Evolutionary conservation across 1,140 invertebrate species (phyloP), one percentile per base, ranked within the genome.

Genomic region (Diabrotica virgifera): DNA sequence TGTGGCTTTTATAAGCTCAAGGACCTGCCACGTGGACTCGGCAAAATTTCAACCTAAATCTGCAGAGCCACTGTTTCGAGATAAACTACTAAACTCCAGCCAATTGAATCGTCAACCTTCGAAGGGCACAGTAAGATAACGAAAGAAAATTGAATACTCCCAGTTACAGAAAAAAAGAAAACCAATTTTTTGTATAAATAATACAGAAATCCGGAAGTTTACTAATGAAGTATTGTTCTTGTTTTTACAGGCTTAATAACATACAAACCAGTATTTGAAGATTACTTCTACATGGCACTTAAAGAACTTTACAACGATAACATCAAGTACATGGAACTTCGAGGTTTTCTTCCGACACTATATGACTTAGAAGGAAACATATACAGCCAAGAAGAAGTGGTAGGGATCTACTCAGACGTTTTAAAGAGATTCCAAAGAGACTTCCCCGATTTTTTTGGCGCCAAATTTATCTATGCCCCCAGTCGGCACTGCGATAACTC

Each of bases 311-410:
- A 87, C 69, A 83, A 89, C 1, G 93, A 95, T 71, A 92, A 93
- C 73, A 81, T 95, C 0, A 86, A 90, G 80, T 94, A 94, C 69
- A 69, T 92, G 0, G 92, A 95, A 81, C 74, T 94, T 3, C 76
- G 88, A 65, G 72, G 76, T 62, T 84, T 76, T 67, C 79, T 85
- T 63, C 84, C 74, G 1, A 37, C 64, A 36, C 65, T 84, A 0
- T 85, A 86, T 60, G 81, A 84, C 14, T 69, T 85, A 0, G 70
- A 87, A 65, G 85, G 85, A 0, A 82, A 70, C 0, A 55, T 52
- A 0, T 81, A 85, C 37, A 70, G 62, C 3, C 53, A 72, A 5
- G 11, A 78, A 0, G 78, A 85, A 56, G 74, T 82, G 2, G 72
- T 82, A 4, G 14, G 75, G 6, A 75, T 86, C 8, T 83, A 85